Evolutionary conservation across 2,797 vertebrate species (phyloP), one percentile per base, ranked within the genome.

Genomic region (Pygocentrus nattereri): DNA sequence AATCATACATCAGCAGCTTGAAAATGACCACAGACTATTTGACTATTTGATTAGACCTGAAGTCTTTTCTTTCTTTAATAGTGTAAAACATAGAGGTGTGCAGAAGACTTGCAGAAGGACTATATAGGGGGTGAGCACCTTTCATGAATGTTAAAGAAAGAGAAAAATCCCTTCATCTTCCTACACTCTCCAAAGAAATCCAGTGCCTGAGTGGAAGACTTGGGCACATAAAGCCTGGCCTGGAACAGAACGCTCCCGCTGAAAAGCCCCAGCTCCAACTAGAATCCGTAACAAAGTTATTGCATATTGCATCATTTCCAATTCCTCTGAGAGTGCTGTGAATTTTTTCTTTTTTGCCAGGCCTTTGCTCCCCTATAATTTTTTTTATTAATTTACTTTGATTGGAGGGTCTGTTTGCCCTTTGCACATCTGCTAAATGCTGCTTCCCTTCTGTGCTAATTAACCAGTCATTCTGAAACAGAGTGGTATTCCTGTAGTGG

Each of bases 401-500:
- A 74, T 38, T 41, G 31, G 19, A 38, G 49, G 49, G 27, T 56
- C 19, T 34, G 19, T 58, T 58, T 16, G 31, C 23, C 31, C 19
- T 56, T 58, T 31, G 52, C 10, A 58, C 58, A 74, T 74, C 3
- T 74, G 50, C 31, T 74, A 74, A 74, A 74, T 74, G 52, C 27
- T 67, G 27, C 67, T 44, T 69, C 67, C 71, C 71, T n/a, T 58
- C 71, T 74, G 50, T 23, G 71, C 30, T 74, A 73, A 56, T 73
- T 72, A 54, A 68, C 6, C 65, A 44, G 16, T 19, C 23, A 19
- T 44, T 34, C 49, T n/a, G 50, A 3, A n/a, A 23, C 27, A 23
- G 23, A 69, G 58, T 71, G 13, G 5, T 0, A 4, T 23, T 74
- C 12, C 49, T 21, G 18, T 18, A 21, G 7, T 71, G 49, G 15